Base-by-base conservation (phyloP, 2,888 invertebrate species). In the Nebria brevicollis region DNA sequence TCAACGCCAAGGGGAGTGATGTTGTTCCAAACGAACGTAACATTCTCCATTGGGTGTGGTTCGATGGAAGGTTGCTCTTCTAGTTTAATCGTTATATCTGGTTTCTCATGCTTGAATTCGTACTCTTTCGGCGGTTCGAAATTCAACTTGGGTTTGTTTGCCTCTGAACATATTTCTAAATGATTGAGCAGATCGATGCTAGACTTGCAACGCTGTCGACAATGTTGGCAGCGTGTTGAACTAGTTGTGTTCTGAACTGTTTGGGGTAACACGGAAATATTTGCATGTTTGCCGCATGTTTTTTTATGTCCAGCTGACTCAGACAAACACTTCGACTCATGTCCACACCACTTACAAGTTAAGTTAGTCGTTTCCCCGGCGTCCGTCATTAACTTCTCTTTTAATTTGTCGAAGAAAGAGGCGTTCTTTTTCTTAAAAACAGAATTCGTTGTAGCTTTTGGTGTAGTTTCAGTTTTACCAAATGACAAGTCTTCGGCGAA, bases 191-290 rank as follows among this genome's bases (percentile, higher is more conserved):
- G 90, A 89, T 96, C 96, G 3, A 93, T 92, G 85, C 95, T 95
- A 41, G 95, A 95, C 89, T 96, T 96, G 89, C 96, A 97, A 82
- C 96, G 92, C 87, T 95, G 96, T 83, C 96, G 92, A 88, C 97
- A 97, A 87, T 94, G 94, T 88, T 96, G 96, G 87, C 97, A 97
- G 82, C 96, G 92, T 75, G 95, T 94, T 13, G 95, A 95, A 83
- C 94, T 93, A 85, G 91, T 88, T 13, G 54, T 54, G 84, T 90
- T 91, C 72, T 91, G 88, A 82, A 90, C 89, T 64, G 90, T 86
- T 7, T 91, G 87, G 83, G 86, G 84, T 42, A 86, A 83, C 77
- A 83, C 85, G 11, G 84, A 83, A 20, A 83, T 77, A n/a, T 84
- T 82, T 41, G 86, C 80, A 77, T 85, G 87, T 83, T 89, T 90